These are phyloP conservation scores for Bolborhynchus lineola DNA, from an alignment of 2,113 vertebrate genomes.

Conservation along the genomic window DNA sequence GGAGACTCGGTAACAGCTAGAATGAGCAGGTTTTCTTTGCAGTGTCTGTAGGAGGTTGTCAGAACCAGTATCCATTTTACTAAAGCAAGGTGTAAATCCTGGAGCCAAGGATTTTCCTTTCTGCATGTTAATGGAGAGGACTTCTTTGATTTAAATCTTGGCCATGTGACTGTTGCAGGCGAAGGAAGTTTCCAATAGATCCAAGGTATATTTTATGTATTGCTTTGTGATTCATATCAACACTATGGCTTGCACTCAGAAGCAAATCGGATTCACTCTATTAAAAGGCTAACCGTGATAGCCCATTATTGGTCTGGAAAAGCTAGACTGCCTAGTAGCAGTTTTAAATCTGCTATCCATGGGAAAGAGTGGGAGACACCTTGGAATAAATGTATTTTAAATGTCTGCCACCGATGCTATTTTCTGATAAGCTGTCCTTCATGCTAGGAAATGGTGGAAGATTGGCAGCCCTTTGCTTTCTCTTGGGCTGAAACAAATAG, in stretches of 20 bases:
- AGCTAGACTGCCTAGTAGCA: constrained; percentile 24
- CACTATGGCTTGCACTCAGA: neutral
- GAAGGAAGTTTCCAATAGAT: neutral
- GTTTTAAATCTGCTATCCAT: constrained; percentile 64
- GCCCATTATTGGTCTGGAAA: neutral
- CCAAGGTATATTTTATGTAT: neutral
- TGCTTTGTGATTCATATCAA: neutral
- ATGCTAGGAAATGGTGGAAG: constrained; percentile 57
- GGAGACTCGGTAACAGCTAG: neutral
- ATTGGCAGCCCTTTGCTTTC: constrained; percentile 56
- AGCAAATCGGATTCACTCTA: neutral
- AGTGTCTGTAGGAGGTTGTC: neutral
- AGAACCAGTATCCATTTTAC: neutral
- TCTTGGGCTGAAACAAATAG: constrained; percentile 42
- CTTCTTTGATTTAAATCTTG: neutral
- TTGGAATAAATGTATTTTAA: constrained; percentile 73
- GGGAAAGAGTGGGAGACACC: constrained; percentile 57
- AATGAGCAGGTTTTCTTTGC: constrained; percentile 5
- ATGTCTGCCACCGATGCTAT: constrained; percentile 67
- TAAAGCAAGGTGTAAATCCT: neutral
- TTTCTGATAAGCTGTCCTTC: constrained; percentile 75
- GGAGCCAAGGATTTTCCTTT: neutral
- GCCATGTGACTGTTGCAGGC: neutral
- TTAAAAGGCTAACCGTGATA: neutral
- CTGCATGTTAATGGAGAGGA: neutral